Base-by-base conservation (phyloP, 35 echinoderm and acorn worm genomes). In the Amphiura filiformis region DNA sequence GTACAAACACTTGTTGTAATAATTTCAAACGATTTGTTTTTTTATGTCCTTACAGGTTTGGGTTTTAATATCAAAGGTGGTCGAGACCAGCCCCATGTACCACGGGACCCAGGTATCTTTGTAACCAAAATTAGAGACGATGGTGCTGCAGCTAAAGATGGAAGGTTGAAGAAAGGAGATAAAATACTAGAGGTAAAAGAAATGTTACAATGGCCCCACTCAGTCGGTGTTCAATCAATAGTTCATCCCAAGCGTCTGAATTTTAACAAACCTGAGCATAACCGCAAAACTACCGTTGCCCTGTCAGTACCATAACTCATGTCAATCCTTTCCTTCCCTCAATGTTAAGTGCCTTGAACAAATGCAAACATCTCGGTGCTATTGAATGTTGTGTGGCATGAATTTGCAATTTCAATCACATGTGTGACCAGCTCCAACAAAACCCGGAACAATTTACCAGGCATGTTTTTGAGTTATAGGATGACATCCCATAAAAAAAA, bases 21-120 rank as follows among this genome's bases (percentile, higher is more conserved):
- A 52, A 52, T 52, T 20, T 52, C 44, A 52, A 52, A 52, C 7
- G 44, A 7, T 52, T 52, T 52, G 7, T 90, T 13, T 34, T 23
- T 36, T 23, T 93, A 33, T 89, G 42, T 52, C 36, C 84, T 65
- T 82, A 14, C 31, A 98, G 96, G 96, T 41, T 83, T 98, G 35
- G 96, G 96, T 34, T 98, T 98, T 65, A 98, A 98, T 70, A 98
- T 98, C 26, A 94, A 94, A 79, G 96, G 96, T 33, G 96, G 96
- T 26, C 49, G 49, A 35, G 96, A 98, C 84, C 96, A 98, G 65
- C 96, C 89, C 34, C 84, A 94, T 39, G 76, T 98, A 34, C 76
- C 89, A 22, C 39, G 80, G 32, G 93, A 94, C 80, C 78, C 89
- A 65, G 96, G 96, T 35, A 98, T 98, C 56, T 98, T 98, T 94